phyloP scores from a whole-genome alignment of 2,888 invertebrate genomes.

The Nemotelus nigrinus region DNA sequence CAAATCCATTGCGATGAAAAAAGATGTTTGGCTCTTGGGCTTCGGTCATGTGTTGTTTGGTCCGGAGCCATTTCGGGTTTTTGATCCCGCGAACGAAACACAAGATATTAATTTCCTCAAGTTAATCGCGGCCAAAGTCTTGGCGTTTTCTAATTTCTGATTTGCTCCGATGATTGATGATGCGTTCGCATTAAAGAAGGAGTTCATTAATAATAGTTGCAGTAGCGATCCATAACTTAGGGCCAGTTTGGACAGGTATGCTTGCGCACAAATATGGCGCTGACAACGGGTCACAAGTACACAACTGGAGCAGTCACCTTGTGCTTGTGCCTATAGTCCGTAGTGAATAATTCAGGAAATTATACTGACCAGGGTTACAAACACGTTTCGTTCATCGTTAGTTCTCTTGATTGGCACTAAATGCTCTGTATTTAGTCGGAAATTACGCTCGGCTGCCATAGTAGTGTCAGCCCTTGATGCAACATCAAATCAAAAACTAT shows the following conservation, averaged over 20 bases:
- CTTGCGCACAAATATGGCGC: conserved; percentile 35
- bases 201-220: conserved; percentile 50
- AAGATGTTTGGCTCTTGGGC: conserved; percentile 17
- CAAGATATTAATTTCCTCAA: conserved; percentile 14
- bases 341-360: background rate
- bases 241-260: conserved; percentile 18
- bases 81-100: conserved; percentile 47
- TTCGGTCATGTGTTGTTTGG: background rate
- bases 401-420: no score
- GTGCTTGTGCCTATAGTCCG: background rate
- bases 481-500: no score
- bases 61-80: conserved; percentile 47
- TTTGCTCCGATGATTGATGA: conserved; percentile 52
- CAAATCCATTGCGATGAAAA: conserved; percentile 44
- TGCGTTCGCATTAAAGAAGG: conserved; percentile 51
- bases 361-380: background rate
- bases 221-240: conserved; percentile 45
- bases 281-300: conserved; percentile 36
- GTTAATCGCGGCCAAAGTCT: conserved; percentile 14
- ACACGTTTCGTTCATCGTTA: no score
- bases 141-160: conserved; percentile 44
- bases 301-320: conserved; percentile 14
- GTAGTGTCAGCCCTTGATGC: no score
- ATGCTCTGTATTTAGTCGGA: no score
- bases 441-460: no score